Conservation (phyloP, 2,888 invertebrate genomes). For the Synergus laeviventris region DNA sequence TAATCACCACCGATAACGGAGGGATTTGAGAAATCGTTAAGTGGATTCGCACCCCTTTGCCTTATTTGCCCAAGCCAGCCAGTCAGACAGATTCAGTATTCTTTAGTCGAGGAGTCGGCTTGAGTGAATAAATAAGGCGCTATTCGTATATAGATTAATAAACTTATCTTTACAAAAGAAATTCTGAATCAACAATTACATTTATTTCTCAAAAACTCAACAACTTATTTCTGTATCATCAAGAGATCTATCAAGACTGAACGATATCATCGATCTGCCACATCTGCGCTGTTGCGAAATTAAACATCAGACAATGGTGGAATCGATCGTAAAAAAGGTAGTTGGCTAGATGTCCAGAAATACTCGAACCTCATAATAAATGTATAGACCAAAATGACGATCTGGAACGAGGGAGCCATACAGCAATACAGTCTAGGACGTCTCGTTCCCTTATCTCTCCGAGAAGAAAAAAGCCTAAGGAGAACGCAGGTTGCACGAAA, state of each 20-base stretch:
- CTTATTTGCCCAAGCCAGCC: slow-evolving; percentile 33
- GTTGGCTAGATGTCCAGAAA: background rate
- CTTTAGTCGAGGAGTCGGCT: slow-evolving; percentile 31
- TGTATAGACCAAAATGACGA: background rate
- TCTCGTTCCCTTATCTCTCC: slow-evolving; percentile 16
- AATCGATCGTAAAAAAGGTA: slow-evolving; percentile 24
- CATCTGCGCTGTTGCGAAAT: background rate
- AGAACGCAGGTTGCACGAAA: slow-evolving; percentile 42
- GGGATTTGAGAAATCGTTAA: slow-evolving; percentile 39
- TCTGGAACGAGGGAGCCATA: slow-evolving; percentile 3
- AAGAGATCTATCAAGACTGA: background rate
- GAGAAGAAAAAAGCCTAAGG: slow-evolving; percentile 28
- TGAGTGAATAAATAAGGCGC: slow-evolving; percentile 36
- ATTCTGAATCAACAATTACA: slow-evolving; percentile 1
- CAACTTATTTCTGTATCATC: slow-evolving; percentile 7
- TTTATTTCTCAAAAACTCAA: slow-evolving; percentile 6
- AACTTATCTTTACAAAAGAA: slow-evolving; percentile 10
- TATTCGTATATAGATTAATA: slow-evolving; percentile 23
- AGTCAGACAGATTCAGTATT: slow-evolving; percentile 23
- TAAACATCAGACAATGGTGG: background rate
- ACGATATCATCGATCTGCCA: background rate
- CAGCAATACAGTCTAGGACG: background rate
- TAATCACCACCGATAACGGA: slow-evolving; percentile 39
- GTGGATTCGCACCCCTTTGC: slow-evolving; percentile 40
- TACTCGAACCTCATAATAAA: background rate